Evolutionary conservation across 2,888 invertebrate genomes (phyloP).

Genomic region (Phorcus lineatus): DNA sequence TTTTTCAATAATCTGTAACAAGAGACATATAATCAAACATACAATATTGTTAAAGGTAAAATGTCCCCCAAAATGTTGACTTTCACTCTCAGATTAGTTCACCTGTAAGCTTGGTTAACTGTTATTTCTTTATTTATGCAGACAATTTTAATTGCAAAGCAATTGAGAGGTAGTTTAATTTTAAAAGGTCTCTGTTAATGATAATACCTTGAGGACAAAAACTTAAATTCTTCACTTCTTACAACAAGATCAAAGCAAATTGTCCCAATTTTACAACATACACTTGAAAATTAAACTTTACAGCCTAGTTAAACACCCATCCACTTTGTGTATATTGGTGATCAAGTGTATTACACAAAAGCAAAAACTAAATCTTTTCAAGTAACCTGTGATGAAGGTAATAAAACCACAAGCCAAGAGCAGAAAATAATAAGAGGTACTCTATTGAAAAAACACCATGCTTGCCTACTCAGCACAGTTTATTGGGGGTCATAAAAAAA

Average conservation of each 20-base stretch:
- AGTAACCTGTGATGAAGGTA: background rate
- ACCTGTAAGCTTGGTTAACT: too few relatives aligned
- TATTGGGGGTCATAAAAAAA: background rate
- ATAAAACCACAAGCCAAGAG: background rate
- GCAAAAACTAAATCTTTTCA: background rate
- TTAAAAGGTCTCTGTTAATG: too few relatives aligned
- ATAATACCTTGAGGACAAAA: background rate
- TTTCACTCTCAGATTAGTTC: too few relatives aligned
- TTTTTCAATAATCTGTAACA: too few relatives aligned
- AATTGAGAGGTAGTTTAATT: too few relatives aligned
- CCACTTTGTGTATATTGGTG: background rate
- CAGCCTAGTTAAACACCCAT: background rate
- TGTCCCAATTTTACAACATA: conserved; percentile 5
- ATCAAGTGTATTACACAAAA: background rate
- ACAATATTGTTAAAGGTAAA: too few relatives aligned
- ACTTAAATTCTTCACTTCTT: background rate
- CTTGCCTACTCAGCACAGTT: background rate
- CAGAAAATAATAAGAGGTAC: background rate
- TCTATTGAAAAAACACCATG: background rate
- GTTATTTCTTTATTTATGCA: too few relatives aligned
- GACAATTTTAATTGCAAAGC: too few relatives aligned
- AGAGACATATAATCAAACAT: too few relatives aligned
- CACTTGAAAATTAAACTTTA: background rate
- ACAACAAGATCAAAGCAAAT: background rate
- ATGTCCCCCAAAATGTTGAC: too few relatives aligned